Evolutionary conservation across 2,113 vertebrate genomes (phyloP), one percentile per base, ranked within the genome.

Genomic region (Odocoileus virginianus): DNA sequence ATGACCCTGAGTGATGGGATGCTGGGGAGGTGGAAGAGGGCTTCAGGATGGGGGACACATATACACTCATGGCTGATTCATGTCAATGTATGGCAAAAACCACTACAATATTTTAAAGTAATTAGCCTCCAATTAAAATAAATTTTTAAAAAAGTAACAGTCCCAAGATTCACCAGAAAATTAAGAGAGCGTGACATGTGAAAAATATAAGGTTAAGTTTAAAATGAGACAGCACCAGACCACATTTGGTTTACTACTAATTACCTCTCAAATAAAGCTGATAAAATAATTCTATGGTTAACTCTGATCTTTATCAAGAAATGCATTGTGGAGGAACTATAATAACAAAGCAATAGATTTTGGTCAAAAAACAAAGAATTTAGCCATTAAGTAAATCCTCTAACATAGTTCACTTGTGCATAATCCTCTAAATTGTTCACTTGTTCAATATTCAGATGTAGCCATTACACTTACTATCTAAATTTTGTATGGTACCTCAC

Each of bases 401-500:
- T 57, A 88, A 87, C 8, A n/a, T 33, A 90, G 52, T 79, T 79
- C 28, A 50, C 15, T 36, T 67, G 64, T 36, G n/a, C 8, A 67
- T 67, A 67, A 19, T 67, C 17, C 8, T 67, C 64, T 67, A 36
- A 36, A n/a, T 17, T 47, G 27, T 79, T 79, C 27, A 47, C 2
- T 47, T 79, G 45, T 78, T 5, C 84, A 55, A 71, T 71, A 94
- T 55, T 88, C n/a, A 88, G 50, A 67, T 78, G 8, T 84, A 52
- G 55, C 74, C 84, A 88, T 36, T 83, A 91, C 6, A 14, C 36
- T 84, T 87, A 79, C 27, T 81, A 61, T 43, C 9, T 74, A 78
- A 97, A 85, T 30, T 88, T 79, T 50, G 85, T 71, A 88, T 47
- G 57, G 28, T 27, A 82, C 2, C 95, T 93, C 71, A 91, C 61